Percentiles rank a stretch among this genome's conserved stretches.
These are phyloP conservation scores for Leucoma salicis DNA, from an alignment of 2,888 invertebrate species.

Conservation along the genomic window DNA sequence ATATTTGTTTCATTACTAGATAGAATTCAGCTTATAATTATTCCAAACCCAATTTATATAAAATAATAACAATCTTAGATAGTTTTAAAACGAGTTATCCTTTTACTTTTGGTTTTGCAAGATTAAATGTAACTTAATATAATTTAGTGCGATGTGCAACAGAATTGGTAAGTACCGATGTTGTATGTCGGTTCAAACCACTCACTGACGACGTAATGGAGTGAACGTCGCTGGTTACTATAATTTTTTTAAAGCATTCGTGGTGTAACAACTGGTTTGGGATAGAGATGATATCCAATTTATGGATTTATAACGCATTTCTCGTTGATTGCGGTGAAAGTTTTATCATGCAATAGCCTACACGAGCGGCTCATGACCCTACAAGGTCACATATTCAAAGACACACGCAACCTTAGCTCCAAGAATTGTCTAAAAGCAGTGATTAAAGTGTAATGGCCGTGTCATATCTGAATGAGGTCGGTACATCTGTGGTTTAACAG, in stretches of 20 bases:
- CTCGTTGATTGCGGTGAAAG: conserved; percentile 18
- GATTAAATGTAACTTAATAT: background rate
- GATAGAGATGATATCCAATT: conserved; percentile 21
- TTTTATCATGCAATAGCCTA: conserved; percentile 9
- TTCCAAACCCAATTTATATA: too few species aligned
- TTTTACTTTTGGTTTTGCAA: background rate
- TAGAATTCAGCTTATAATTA: too few species aligned
- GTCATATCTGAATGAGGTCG: conserved; percentile 33
- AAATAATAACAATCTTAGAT: background rate
- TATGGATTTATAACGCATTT: conserved; percentile 17
- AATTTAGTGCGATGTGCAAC: background rate
- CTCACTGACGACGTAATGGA: conserved; percentile 19
- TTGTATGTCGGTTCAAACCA: conserved; percentile 15
- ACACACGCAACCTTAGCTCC: conserved; percentile 6
- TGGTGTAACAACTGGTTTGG: conserved; percentile 33
- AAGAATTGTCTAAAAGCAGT: conserved; percentile 22
- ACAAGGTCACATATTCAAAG: conserved; percentile 26
- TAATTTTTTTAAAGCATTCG: conserved; percentile 18
- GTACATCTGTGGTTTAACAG: conserved; percentile 17
- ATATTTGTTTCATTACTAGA: too few species aligned
- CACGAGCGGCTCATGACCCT: conserved; percentile 20
- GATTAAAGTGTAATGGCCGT: conserved; percentile 29
- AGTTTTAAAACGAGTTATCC: background rate
- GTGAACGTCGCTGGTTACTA: conserved; percentile 25
- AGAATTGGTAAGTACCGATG: conserved; percentile 2